Conservation (phyloP, 2,113 vertebrate species). For the Syngnathus scovelli region DNA sequence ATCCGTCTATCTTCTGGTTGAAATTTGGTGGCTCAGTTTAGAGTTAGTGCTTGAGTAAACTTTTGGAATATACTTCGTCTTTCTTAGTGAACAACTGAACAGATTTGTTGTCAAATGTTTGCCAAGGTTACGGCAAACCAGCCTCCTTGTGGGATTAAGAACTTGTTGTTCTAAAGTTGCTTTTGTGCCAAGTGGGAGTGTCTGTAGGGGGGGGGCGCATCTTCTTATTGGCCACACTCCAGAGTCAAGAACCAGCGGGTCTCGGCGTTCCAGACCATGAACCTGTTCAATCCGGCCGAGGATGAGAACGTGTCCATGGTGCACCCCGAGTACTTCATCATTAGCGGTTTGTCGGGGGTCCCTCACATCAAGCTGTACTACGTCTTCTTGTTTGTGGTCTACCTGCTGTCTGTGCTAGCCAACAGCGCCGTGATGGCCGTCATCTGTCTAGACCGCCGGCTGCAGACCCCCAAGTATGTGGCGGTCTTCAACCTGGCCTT, state of each 20-base stretch:
- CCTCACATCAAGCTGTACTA: slow-evolving; percentile 58
- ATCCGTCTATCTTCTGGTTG: not conserved
- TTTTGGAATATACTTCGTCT: not conserved
- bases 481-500: slow-evolving; percentile 67
- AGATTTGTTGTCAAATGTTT: not conserved
- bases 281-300: slow-evolving; percentile 34
- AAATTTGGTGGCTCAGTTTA: not conserved
- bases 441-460: slow-evolving; percentile 46
- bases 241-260: not conserved
- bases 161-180: not conserved
- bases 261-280: slow-evolving; percentile 12
- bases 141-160: not conserved
- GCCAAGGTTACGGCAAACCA: not conserved
- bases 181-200: not conserved
- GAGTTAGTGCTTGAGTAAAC: not conserved
- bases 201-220: not conserved
- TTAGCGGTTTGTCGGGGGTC: slow-evolving; percentile 55
- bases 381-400: slow-evolving; percentile 57
- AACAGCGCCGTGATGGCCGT: slow-evolving; percentile 55
- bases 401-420: slow-evolving; percentile 51
- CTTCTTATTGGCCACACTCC: not conserved
- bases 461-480: slow-evolving; percentile 67
- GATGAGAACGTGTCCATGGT: slow-evolving; percentile 53
- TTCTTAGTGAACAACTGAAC: not conserved
- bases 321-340: slow-evolving; percentile 57